A percentile compares a stretch with the other conserved stretches of the same genome.
Evolutionary conservation across 2,113 vertebrate genomes (phyloP).

Genomic region (Campylorhamphus procurvoides): DNA sequence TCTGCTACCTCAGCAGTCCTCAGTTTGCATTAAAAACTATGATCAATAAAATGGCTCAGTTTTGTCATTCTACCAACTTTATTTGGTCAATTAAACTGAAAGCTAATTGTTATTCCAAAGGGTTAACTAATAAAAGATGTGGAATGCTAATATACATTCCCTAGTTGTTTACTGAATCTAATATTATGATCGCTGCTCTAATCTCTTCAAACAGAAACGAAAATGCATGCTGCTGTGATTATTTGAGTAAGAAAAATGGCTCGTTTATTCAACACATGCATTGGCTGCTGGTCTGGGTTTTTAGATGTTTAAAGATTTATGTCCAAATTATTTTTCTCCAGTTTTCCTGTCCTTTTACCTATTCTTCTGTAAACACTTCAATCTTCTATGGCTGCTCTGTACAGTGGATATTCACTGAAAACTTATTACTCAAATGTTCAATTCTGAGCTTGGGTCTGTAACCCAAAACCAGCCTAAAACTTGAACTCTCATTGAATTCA

Average conservation of each 20-base stretch:
- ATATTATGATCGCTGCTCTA: conserved; percentile 13
- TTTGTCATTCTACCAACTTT: conserved; percentile 34
- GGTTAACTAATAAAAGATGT: conserved; percentile 47
- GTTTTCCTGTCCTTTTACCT: neutral
- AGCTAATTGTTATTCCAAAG: conserved; percentile 57
- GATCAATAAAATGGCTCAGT: conserved; percentile 66
- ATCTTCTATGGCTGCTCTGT: neutral
- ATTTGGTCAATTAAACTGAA: conserved; percentile 50
- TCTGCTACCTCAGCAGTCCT: conserved; percentile 68
- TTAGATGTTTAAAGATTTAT: conserved; percentile 72
- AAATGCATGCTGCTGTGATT: conserved; percentile 49
- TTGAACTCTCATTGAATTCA: neutral
- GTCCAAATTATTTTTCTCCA: conserved; percentile 41
- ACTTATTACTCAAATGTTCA: neutral
- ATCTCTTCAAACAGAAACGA: conserved; percentile 10
- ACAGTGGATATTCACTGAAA: neutral
- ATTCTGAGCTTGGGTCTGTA: neutral
- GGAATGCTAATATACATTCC: neutral
- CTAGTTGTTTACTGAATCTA: conserved; percentile 31
- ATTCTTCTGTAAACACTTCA: conserved; percentile 16
- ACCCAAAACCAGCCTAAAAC: neutral
- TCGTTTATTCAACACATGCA: conserved; percentile 47
- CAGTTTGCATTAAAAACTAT: conserved; percentile 57
- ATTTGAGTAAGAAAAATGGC: conserved; percentile 69
- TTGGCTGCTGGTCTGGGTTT: conserved; percentile 10